Evolutionary conservation across 2,888 invertebrate genomes (phyloP), one percentile per base, ranked within the genome.

Genomic region (Apocheima hispidaria): DNA sequence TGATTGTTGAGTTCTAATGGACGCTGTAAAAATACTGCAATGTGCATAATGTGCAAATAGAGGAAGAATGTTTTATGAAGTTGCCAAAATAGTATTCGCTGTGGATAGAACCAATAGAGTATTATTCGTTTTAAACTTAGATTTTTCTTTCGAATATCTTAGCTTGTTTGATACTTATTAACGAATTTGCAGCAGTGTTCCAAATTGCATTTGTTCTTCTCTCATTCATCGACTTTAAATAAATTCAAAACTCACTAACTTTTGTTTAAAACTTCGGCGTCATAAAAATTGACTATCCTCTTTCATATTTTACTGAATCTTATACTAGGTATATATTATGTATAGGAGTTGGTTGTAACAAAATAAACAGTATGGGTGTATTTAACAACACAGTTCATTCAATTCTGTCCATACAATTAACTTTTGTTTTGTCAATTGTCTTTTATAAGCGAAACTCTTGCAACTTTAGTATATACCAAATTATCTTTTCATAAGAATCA

Each of bases 201-300:
- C n/a, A n/a, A 33, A 33, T 33, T 33, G 2, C n/a, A n/a, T 33
- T 33, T 33, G 33, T 33, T 33, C 4, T n/a, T n/a, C 12, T 33
- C n/a, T 33, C 33, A 33, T 12, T 3, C 14, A 1, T 1, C 6
- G 2, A 20, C 20, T 10, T 9, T 1, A 20, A 5, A 2, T 20
- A 4, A 12, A 18, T 6, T 4, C 1, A 40, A 40, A 10, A 20
- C 36, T 16, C 16, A 16, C 2, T 36, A 40, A 9, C 10, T 41
- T 21, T 1, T 33, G 28, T 62, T 67, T 66, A 58, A 66, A 65
- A 54, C 43, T 52, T 57, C 48, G 51, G 66, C 71, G 70, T 77
- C 72, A 74, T 67, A 46, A 71, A 70, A 70, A 77, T 73, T 72
- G 69, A 63, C 65, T 30, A 58, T 63, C 59, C 53, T 46, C 59